Conservation (phyloP, 2,888 invertebrate species). For the Eledona agricola region DNA sequence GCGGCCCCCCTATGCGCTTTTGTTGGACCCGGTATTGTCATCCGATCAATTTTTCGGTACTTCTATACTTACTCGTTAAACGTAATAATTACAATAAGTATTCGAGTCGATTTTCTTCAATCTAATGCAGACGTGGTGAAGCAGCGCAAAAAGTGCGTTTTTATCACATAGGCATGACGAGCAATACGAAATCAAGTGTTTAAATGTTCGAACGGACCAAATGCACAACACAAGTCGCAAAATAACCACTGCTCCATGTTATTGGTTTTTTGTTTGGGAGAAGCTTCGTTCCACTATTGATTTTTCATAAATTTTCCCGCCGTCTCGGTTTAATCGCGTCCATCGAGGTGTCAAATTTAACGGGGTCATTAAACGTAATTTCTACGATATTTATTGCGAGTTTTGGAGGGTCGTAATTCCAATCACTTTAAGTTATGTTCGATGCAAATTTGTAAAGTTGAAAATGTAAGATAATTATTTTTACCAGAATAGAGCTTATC, state of each 20-base stretch:
- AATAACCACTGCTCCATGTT: constrained; percentile 4
- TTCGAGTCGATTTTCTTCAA: constrained; percentile 3
- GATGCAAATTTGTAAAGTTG: not conserved
- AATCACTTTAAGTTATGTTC: too few relatives aligned
- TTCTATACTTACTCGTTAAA: too few relatives aligned
- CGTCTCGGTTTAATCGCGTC: constrained; percentile 27
- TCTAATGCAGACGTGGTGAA: constrained; percentile 4
- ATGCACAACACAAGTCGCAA: constrained; percentile 1
- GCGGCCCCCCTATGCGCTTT: too few relatives aligned
- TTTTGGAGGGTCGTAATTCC: too few relatives aligned
- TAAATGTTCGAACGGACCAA: constrained; percentile 1
- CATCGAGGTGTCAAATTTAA: constrained; percentile 32
- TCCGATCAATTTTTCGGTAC: too few relatives aligned
- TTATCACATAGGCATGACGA: constrained; percentile 8
- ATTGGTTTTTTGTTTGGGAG: constrained; percentile 1
- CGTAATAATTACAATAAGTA: too few relatives aligned
- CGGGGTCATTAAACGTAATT: constrained; percentile 30
- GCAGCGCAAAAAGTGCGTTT: too few relatives aligned
- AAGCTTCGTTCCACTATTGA: constrained; percentile 21
- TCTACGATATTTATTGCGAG: constrained; percentile 20
- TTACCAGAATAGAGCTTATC: too few relatives aligned
- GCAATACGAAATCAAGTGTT: constrained; percentile 6
- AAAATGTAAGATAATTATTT: too few relatives aligned
- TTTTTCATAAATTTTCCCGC: constrained; percentile 28
- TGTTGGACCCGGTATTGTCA: too few relatives aligned